Conservation (phyloP, 2,797 vertebrate species). For the Chrysocyon brachyurus region DNA sequence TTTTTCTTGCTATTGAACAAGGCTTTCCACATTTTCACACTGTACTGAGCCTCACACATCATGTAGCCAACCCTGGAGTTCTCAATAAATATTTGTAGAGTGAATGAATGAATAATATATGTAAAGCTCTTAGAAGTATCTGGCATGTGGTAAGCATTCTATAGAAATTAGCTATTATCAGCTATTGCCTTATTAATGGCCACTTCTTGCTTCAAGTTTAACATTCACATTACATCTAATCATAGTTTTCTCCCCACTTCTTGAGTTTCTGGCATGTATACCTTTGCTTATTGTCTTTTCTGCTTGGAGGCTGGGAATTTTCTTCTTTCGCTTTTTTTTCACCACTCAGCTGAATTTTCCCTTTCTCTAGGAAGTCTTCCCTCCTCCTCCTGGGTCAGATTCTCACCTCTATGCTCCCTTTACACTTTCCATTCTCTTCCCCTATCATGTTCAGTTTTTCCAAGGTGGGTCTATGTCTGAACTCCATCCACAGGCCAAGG, state of each 20-base stretch:
- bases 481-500: not conserved
- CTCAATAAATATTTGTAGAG: constrained; percentile 32
- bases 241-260: not conserved
- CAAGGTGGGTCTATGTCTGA: not conserved
- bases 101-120: constrained; percentile 22
- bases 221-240: not conserved
- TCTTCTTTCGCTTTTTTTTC: constrained; percentile 14
- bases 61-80: not conserved
- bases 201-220: constrained; percentile 55
- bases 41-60: not conserved
- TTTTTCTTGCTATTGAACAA: constrained; percentile 1
- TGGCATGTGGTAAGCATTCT: not conserved
- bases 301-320: not conserved
- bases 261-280: not conserved
- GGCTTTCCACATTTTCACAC: not conserved
- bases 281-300: constrained; percentile 8
- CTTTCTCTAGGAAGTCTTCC: not conserved
- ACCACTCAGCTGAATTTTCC: not conserved
- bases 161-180: not conserved
- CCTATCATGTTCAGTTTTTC: not conserved
- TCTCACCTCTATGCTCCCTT: not conserved
- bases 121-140: constrained; percentile 31
- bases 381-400: not conserved
- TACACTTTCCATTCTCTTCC: not conserved
- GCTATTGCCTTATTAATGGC: not conserved